Conservation (phyloP, 2,113 vertebrate genomes). For the Bettongia penicillata region DNA sequence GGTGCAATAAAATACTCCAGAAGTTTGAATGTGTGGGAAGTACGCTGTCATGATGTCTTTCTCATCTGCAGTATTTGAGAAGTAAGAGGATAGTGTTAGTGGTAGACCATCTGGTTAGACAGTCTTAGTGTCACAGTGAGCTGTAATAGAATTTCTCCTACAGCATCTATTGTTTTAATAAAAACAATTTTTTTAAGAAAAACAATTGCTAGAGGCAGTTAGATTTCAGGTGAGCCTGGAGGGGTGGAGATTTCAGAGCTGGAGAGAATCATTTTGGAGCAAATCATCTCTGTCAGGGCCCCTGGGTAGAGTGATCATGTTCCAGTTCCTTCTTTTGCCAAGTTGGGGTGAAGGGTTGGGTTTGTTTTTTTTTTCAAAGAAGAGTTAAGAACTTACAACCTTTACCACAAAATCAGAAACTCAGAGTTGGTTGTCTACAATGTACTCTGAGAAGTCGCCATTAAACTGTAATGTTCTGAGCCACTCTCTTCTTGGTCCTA, state of each 20-base stretch:
- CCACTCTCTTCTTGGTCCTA: background rate
- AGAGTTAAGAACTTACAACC: conserved; percentile 33
- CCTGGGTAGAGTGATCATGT: background rate
- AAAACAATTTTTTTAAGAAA: background rate
- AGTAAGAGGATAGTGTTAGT: conserved; percentile 67
- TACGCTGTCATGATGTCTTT: conserved; percentile 52
- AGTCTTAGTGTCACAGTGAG: conserved; percentile 52
- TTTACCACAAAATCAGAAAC: background rate
- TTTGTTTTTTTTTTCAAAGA: background rate
- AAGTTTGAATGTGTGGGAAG: conserved; percentile 49
- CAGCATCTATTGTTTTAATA: background rate
- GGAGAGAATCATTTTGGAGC: conserved; percentile 51
- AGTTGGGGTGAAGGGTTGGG: background rate
- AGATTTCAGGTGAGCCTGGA: conserved; percentile 33
- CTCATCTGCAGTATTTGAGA: conserved; percentile 65
- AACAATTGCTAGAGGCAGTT: background rate
- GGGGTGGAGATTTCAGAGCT: conserved; percentile 36
- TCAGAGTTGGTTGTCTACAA: background rate
- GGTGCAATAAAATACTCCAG: conserved; percentile 20
- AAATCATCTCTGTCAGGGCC: conserved; percentile 46
- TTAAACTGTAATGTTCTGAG: background rate
- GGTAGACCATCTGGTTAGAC: conserved; percentile 70
- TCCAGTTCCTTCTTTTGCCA: conserved; percentile 28
- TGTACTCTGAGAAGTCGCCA: background rate
- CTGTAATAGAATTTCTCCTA: conserved; percentile 50